Evolutionary conservation across 1,140 invertebrate genomes (phyloP).

Genomic region (Diploscapter pachys): DNA sequence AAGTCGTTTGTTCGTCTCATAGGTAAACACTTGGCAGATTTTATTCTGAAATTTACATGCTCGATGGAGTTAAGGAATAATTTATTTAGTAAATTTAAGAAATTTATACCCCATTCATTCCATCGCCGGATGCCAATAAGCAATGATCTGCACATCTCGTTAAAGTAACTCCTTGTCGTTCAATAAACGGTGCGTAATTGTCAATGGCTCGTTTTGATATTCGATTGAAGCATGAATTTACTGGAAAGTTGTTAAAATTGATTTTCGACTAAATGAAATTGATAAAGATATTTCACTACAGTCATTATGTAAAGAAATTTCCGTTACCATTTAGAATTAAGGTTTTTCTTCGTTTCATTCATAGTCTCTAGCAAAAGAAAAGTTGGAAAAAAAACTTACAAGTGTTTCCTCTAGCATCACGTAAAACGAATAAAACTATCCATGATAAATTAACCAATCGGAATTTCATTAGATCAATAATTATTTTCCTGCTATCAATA

Average conservation of each 20-base stretch:
- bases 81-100: background rate
- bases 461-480: no score
- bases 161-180: slow-evolving; percentile 12
- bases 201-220: slow-evolving; percentile 17
- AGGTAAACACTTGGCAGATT: slow-evolving; percentile 24
- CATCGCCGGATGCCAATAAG: slow-evolving; percentile 24
- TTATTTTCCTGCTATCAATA: no score
- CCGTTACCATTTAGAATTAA: background rate
- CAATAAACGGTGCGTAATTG: slow-evolving; percentile 21
- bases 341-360: background rate
- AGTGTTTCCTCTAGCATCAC: background rate
- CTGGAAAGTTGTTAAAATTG: background rate
- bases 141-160: slow-evolving; percentile 27
- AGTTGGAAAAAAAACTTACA: slow-evolving; percentile 6
- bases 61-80: no score
- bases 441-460: no score
- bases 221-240: slow-evolving; percentile 11
- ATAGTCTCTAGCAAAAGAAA: background rate
- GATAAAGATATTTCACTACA: background rate
- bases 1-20: slow-evolving; percentile 9
- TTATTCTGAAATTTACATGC: slow-evolving; percentile 6
- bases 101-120: slow-evolving; percentile 17
- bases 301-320: background rate
- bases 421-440: no score
- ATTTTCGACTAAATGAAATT: background rate